A percentile compares a stretch with the other conserved stretches of the same genome.
Conservation (phyloP, 2,113 vertebrate species). For the Daubentonia madagascariensis region DNA sequence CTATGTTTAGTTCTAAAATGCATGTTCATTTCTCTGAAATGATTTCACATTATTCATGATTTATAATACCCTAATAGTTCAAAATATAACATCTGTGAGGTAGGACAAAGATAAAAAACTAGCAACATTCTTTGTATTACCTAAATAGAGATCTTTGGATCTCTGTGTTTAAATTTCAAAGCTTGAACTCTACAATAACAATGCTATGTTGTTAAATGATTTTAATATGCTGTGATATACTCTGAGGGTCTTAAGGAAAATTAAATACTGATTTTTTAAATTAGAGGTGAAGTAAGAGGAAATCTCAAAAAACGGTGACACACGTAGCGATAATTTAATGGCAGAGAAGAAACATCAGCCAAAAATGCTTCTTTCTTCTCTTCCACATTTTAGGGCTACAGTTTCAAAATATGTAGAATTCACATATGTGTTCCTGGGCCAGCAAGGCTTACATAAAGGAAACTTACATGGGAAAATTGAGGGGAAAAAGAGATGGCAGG, state of each 20-base stretch:
- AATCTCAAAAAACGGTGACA: not conserved
- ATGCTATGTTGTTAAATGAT: not conserved
- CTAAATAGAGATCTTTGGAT: not conserved
- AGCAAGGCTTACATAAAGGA: not conserved
- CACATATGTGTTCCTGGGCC: not conserved
- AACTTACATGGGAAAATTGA: not conserved
- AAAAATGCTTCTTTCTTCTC: not conserved
- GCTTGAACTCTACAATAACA: not conserved
- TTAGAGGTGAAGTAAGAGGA: not conserved
- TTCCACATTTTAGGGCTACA: not conserved
- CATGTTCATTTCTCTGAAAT: not conserved
- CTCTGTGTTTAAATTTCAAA: not conserved
- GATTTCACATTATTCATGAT: not conserved
- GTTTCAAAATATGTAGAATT: conserved; percentile 5
- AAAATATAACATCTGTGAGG: not conserved
- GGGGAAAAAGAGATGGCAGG: not conserved
- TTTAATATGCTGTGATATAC: not conserved
- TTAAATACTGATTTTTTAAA: not conserved
- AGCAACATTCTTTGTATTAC: not conserved
- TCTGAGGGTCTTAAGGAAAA: not conserved
- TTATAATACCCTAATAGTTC: not conserved
- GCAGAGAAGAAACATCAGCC: not conserved
- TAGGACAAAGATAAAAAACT: not conserved
- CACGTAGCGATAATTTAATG: not conserved
- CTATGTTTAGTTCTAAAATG: conserved; percentile 11